These are phyloP conservation scores for Philotrypesis tridentata DNA, from an alignment of 1,140 invertebrate genomes.

Conservation along the genomic window DNA sequence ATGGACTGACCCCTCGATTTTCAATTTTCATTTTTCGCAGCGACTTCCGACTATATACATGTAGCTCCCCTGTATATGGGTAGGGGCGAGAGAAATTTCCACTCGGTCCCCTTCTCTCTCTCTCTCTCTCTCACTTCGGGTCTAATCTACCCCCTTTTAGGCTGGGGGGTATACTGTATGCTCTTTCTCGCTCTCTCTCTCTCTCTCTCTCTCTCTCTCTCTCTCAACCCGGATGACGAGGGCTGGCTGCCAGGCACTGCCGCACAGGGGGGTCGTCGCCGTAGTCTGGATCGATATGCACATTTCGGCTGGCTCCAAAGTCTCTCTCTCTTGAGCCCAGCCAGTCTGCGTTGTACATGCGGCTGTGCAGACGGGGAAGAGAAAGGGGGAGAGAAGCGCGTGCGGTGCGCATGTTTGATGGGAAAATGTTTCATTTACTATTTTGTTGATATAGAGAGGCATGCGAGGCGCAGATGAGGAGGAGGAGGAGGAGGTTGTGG, in stretches of 20 bases:
- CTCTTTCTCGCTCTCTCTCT: no score
- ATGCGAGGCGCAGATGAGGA: neutral
- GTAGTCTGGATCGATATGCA: constrained; percentile 2
- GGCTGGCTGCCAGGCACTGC: neutral
- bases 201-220: neutral
- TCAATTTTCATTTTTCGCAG: neutral
- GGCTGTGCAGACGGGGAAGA: neutral
- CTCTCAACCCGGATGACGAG: neutral
- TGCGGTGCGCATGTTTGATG: neutral
- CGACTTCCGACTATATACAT: neutral
- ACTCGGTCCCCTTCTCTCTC: neutral
- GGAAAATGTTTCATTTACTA: neutral
- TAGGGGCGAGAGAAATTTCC: neutral
- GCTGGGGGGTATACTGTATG: neutral
- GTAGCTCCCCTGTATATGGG: no score
- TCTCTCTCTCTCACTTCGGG: neutral
- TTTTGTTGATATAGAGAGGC: neutral
- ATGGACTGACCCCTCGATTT: neutral
- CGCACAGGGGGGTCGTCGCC: neutral
- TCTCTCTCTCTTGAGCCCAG: neutral
- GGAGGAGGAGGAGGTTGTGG: no score
- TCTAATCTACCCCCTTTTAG: neutral
- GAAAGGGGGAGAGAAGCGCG: neutral
- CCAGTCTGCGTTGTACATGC: neutral
- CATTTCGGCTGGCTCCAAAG: neutral